Base-by-base conservation (phyloP, 1,140 invertebrate genomes). In the Propsilocerus akamusi region DNA sequence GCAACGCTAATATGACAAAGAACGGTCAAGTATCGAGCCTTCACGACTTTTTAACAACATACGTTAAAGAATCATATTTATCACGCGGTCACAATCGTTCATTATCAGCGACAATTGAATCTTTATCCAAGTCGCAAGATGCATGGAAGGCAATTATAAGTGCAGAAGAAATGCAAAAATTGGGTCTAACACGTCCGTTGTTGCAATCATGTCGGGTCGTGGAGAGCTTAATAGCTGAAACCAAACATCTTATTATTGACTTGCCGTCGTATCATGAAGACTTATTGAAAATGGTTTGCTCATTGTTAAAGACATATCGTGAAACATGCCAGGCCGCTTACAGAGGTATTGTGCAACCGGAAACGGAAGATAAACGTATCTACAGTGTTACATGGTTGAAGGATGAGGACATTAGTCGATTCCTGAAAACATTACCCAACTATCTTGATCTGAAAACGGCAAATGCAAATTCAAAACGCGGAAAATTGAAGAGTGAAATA, bases 351-450 rank as follows among this genome's bases (percentile, higher is more conserved):
- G 83, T 87, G 2, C 83, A 85, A 58, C 77, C 82, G n/a, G 81
- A 84, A 53, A 74, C 78, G 0, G 82, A 87, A 57, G 83, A 88
- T 56, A 80, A 80, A 55, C 67, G 80, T 48, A 80, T 91, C 26
- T 81, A 90, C 51, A 91, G 86, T 58, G 85, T 88, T 5, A 79
- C 81, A 24, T 96, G 92, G 92, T 75, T 92, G 2, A 88, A 90
- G 54, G 92, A 97, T 67, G 87, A 92, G 55, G 92, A 97, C 63
- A 95, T 97, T 50, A 90, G 80, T 63, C 68, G 89, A 53, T 90
- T 93, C 67, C 75, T 88, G 52, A 86, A 86, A 65, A 83, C 83
- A 10, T 66, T 89, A 25, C 86, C 86, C 2, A 89, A 86, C 61
- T 90, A 86, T 86, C 71, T 74, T 30, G 78, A 81, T 58, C 66